Conservation (phyloP, 2,113 vertebrate species). For the Myxocyprinus asiaticus region DNA sequence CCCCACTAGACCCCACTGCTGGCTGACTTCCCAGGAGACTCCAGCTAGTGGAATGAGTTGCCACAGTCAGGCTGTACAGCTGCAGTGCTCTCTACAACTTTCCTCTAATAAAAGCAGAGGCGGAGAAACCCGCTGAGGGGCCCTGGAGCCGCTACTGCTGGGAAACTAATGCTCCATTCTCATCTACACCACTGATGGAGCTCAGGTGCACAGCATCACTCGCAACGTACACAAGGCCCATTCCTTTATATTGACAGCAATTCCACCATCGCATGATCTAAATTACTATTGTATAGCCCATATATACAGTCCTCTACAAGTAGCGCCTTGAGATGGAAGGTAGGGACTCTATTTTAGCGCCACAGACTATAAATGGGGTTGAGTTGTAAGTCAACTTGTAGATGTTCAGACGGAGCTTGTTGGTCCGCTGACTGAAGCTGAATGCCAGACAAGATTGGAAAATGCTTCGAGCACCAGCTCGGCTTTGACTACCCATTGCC, state of each 20-base stretch:
- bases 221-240: conserved; percentile 6
- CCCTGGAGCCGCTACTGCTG: conserved; percentile 19
- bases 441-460: conserved; percentile 39
- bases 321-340: conserved; percentile 24
- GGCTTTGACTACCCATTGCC: conserved; percentile 30
- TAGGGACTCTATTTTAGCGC: conserved; percentile 1
- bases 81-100: conserved; percentile 37
- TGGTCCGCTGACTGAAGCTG: conserved; percentile 33
- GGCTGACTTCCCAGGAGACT: conserved; percentile 28
- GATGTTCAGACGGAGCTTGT: conserved; percentile 33
- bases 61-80: conserved; percentile 7
- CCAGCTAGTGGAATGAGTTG: conserved; percentile 26
- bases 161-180: conserved; percentile 49
- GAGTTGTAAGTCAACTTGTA: conserved; percentile 47
- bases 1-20: not conserved
- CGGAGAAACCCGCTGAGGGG: conserved; percentile 30
- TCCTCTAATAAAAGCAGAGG: conserved; percentile 45
- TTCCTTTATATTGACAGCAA: conserved; percentile 39
- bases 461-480: conserved; percentile 7
- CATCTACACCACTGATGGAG: conserved; percentile 45
- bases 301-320: conserved; percentile 34
- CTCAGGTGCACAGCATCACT: conserved; percentile 41
- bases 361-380: conserved; percentile 42
- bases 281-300: conserved; percentile 36
- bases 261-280: conserved; percentile 33